Conservation (phyloP, 2,888 invertebrate genomes). For the Polydrusus pterygomalis region DNA sequence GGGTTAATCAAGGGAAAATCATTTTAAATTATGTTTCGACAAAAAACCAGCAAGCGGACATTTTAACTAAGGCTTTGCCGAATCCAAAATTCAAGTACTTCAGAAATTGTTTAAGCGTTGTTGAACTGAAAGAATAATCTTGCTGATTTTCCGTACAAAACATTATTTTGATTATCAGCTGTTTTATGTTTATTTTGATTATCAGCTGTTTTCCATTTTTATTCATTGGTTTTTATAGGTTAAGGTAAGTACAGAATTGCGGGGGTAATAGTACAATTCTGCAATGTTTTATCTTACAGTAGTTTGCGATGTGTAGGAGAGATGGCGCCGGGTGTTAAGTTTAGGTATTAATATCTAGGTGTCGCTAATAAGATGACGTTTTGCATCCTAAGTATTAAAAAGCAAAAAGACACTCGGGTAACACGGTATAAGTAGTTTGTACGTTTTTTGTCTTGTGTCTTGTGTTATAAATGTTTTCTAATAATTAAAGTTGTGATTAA, state of each 20-base stretch:
- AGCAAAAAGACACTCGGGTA: too few species aligned
- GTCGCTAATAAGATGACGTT: too few species aligned
- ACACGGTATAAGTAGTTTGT: too few species aligned
- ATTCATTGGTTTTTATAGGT: not conserved
- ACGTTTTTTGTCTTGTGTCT: too few species aligned
- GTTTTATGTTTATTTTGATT: not conserved
- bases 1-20: too few species aligned
- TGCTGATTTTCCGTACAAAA: not conserved
- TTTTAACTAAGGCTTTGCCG: not conserved
- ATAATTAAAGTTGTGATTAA: too few species aligned
- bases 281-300: not conserved
- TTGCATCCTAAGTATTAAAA: too few species aligned
- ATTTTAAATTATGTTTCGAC: too few species aligned
- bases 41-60: not conserved
- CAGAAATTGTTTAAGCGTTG: not conserved
- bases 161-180: not conserved
- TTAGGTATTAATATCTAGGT: too few species aligned
- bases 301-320: not conserved
- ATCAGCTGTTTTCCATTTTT: not conserved
- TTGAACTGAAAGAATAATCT: not conserved
- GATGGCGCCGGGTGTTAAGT: not conserved
- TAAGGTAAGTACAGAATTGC: not conserved
- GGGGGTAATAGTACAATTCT: not conserved
- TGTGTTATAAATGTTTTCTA: too few species aligned
- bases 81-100: not conserved